Percentiles rank a stretch among this genome's conserved stretches.
Conservation (phyloP, 2,113 vertebrate genomes). For the Mungos mungo region DNA sequence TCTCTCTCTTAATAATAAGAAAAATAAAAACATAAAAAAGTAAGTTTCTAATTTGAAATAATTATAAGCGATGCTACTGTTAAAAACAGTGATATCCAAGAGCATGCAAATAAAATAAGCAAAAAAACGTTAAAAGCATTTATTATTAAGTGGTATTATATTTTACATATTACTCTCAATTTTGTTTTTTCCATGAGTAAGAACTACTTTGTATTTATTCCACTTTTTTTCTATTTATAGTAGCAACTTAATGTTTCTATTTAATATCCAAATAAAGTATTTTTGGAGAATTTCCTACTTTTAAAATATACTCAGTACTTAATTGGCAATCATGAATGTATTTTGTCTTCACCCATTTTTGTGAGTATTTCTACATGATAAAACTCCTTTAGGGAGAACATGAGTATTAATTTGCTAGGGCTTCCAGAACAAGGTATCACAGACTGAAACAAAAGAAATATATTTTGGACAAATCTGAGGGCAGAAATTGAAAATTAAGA, state of each 20-base stretch:
- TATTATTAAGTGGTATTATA: not conserved
- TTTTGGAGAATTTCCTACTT: not conserved
- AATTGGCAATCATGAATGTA: not conserved
- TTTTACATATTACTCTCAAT: not conserved
- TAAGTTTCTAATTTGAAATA: not conserved
- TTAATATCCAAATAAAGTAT: not conserved
- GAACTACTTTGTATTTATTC: not conserved
- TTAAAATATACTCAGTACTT: not conserved
- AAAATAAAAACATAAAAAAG: too few species aligned
- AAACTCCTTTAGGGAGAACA: not conserved
- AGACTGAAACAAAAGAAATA: not conserved
- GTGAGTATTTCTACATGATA: not conserved
- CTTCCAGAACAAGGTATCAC: not conserved
- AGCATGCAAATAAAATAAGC: not conserved
- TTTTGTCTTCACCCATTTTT: not conserved
- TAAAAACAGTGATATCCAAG: not conserved
- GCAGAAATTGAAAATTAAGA: not conserved
- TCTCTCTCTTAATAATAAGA: too few species aligned
- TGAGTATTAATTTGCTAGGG: not conserved
- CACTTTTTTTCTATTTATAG: not conserved
- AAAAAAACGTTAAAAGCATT: not conserved
- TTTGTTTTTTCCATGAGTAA: not conserved
- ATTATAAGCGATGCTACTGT: not conserved
- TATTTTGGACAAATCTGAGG: not conserved
- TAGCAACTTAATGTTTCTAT: not conserved